phyloP scores from a whole-genome alignment of 2,797 vertebrate genomes.

The Enteromius mattozi region DNA sequence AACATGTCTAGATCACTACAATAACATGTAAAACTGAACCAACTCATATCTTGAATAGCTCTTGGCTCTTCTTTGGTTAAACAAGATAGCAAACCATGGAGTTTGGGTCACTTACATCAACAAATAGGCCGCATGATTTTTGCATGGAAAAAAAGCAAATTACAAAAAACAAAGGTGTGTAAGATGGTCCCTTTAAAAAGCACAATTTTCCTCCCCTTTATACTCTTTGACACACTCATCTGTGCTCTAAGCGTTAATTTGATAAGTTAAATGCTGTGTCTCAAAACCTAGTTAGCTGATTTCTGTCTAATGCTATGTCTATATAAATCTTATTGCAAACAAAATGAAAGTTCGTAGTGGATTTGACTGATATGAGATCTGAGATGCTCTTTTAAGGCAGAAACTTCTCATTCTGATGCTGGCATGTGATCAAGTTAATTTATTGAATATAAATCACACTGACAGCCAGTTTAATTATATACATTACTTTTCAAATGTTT shows the following conservation, averaged over 20 bases:
- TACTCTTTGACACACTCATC: conserved; percentile 27
- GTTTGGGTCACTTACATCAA: conserved; percentile 91
- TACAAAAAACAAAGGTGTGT: conserved; percentile 87
- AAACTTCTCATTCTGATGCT: neutral
- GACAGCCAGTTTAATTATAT: neutral
- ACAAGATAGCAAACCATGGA: conserved; percentile 86
- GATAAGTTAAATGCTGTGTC: conserved; percentile 29
- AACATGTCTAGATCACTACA: conserved; percentile 35
- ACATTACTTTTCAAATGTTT: neutral
- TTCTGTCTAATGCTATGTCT: neutral
- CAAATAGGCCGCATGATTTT: conserved; percentile 90
- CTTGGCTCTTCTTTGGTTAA: conserved; percentile 66
- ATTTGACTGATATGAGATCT: conserved; percentile 9
- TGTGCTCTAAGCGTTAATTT: conserved; percentile 26
- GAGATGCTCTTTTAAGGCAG: conserved; percentile 12
- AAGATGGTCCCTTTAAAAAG: conserved; percentile 75
- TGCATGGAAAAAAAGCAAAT: conserved; percentile 84
- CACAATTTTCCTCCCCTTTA: conserved; percentile 73
- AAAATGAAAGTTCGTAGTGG: neutral
- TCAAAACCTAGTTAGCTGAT: conserved; percentile 35
- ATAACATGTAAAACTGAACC: conserved; percentile 44
- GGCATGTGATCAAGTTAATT: neutral
- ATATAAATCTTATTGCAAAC: neutral
- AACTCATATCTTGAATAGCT: conserved; percentile 51
- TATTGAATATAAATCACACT: neutral